Evolutionary conservation across 2,113 vertebrate species (phyloP), one percentile per base, ranked within the genome.

Genomic region (Herpetotheres cachinnans): DNA sequence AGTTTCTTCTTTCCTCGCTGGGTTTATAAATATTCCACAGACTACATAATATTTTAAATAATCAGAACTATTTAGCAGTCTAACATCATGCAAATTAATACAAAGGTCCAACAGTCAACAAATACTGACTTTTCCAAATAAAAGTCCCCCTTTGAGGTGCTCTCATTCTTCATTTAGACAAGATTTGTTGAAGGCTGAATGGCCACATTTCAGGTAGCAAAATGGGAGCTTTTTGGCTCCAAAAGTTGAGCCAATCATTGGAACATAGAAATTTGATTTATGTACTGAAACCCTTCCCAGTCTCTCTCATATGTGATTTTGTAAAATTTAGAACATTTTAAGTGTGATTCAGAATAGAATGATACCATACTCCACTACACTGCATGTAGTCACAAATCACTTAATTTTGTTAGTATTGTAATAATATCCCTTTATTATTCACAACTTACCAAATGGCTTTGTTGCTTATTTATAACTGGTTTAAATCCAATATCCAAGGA

Each of bases 91-190:
- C 4, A 44, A 76, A 49, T 44, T 25, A 29, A 54, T 30, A 17
- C 40, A 89, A 50, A 80, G 27, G 11, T n/a, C 11, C 36, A 36
- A 21, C 1, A 52, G 24, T 30, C 18, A 90, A 16, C 17, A 56
- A 73, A 67, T 22, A 52, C 24, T 20, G 20, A 17, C 12, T 76
- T 88, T 85, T 76, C 85, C 17, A 79, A 63, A 54, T 2, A 59
- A 25, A 71, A 21, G 5, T 12, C 7, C 7, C 3, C 2, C 12
- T 52, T 74, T 34, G n/a, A 42, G 25, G 42, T 1, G 2, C 6
- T 34, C 11, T 38, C 5, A 2, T 29, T 82, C 22, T 77, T 67
- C 44, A 50, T 65, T 73, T 46, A 42, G 42, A n/a, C 7, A 26
- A 50, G 20, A 29, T 19, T 21, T 14, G 0, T 46, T 69, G 42